Evolutionary conservation across 92 coral and sea anemone genomes (phyloP).

Genomic region (Phymanthus crucifer): DNA sequence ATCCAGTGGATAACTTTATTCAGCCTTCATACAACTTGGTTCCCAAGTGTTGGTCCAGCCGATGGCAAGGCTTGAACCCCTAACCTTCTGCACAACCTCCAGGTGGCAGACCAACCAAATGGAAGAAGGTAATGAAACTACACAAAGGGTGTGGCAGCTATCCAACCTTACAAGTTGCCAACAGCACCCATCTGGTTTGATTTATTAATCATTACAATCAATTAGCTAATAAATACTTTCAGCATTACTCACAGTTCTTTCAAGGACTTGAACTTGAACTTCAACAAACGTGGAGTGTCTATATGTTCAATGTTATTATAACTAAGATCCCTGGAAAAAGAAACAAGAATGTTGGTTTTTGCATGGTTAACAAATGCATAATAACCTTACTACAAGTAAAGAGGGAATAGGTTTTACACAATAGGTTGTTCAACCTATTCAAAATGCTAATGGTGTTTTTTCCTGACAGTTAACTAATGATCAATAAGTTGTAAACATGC

Average conservation of each 20-base stretch:
- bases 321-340: conserved; percentile 60
- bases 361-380: background rate
- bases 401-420: background rate
- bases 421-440: background rate
- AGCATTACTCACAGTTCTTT: conserved; percentile 55
- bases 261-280: conserved; percentile 45
- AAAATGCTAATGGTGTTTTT: background rate
- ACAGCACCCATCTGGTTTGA: background rate
- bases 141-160: background rate
- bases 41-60: too few species aligned
- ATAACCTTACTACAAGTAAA: background rate
- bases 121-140: too few species aligned
- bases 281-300: conserved; percentile 44
- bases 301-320: conserved; percentile 45
- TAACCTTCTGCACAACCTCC: background rate
- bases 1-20: too few species aligned
- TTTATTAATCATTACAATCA: background rate
- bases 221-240: background rate
- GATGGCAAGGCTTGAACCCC: too few species aligned
- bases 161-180: background rate
- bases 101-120: too few species aligned
- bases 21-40: too few species aligned
- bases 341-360: background rate
- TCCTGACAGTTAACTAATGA: background rate
- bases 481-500: background rate